Percentiles rank a stretch among this genome's conserved stretches.
These are phyloP conservation scores for Pseudochromis fuscus DNA, from an alignment of 2,797 vertebrate species.

Conservation along the genomic window DNA sequence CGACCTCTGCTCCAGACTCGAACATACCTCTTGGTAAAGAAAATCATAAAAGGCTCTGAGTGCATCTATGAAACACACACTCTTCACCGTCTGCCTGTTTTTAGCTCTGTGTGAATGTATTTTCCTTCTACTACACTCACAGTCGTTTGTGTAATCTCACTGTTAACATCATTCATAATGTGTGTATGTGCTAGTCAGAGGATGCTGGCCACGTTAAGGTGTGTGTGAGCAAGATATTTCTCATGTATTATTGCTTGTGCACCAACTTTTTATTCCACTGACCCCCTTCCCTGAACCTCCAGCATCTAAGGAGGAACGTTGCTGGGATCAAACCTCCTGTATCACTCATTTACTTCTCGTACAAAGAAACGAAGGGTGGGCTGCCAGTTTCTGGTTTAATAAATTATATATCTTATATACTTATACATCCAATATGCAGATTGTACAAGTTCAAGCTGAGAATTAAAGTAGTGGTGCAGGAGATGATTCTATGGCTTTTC, in stretches of 20 bases:
- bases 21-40: constrained; percentile 61
- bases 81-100: constrained; percentile 24
- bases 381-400: neutral
- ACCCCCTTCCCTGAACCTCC: constrained; percentile 10
- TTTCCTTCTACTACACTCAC: constrained; percentile 38
- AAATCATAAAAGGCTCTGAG: constrained; percentile 17
- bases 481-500: constrained; percentile 44
- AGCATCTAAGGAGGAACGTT: constrained; percentile 31
- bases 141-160: constrained; percentile 53
- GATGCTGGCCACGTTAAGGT: constrained; percentile 90
- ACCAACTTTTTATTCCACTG: constrained; percentile 30
- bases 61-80: constrained; percentile 35
- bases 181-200: constrained; percentile 84
- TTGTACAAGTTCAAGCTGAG: constrained; percentile 5
- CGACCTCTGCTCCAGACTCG: constrained; percentile 56
- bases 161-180: constrained; percentile 75
- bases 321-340: constrained; percentile 43
- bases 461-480: constrained; percentile 36
- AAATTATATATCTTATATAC: neutral
- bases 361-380: neutral
- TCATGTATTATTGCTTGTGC: constrained; percentile 60
- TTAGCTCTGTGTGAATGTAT: constrained; percentile 27
- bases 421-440: neutral
- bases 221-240: constrained; percentile 78
- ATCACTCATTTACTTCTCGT: constrained; percentile 9